Base-by-base conservation (phyloP, 2,113 vertebrate species). In the Coturnix japonica region DNA sequence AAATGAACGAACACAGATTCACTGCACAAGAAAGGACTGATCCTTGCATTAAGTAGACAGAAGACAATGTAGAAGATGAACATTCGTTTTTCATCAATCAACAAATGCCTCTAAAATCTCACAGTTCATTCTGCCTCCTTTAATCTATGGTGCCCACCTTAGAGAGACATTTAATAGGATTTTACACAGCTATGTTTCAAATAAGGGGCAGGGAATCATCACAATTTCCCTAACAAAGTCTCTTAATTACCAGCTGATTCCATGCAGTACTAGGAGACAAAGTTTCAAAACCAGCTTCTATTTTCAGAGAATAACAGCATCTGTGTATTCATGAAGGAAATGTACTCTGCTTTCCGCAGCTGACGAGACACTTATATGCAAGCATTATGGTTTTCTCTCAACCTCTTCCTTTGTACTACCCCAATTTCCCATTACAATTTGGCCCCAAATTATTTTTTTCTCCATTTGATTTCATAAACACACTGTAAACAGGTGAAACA, bases 401-500 rank as follows among this genome's bases (percentile, higher is more conserved):
- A 11, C 49, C 54, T 81, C 37, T 87, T 94, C 35, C 60, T 63
- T 39, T 39, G 60, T 26, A 26, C 91, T 94, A 60, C 37, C 69
- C 23, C 28, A 75, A 86, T 95, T 87, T 93, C 78, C 66, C 60
- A 2, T 74, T 59, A 63, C 64, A 91, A 47, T 79, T 60, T 60
- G 23, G 16, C 60, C n/a, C 46, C 70, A 82, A 81, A 74, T 11
- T 65, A 49, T 31, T 61, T 91, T 72, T 84, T 51, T 6, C 16
- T 46, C 31, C 22, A 11, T 35, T 35, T 82, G 31, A 91, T 56
- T 94, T 91, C 66, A 89, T 54, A 87, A 90, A 84, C 41, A 70
- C 25, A 30, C 23, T 54, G 39, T 43, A 73, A 90, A 72, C 30
- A 95, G 72, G 84, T 66, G 63, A 94, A 91, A 85, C 46, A 92